These are phyloP conservation scores for Carduelis carduelis DNA, from an alignment of 2,797 vertebrate species.

Conservation along the genomic window DNA sequence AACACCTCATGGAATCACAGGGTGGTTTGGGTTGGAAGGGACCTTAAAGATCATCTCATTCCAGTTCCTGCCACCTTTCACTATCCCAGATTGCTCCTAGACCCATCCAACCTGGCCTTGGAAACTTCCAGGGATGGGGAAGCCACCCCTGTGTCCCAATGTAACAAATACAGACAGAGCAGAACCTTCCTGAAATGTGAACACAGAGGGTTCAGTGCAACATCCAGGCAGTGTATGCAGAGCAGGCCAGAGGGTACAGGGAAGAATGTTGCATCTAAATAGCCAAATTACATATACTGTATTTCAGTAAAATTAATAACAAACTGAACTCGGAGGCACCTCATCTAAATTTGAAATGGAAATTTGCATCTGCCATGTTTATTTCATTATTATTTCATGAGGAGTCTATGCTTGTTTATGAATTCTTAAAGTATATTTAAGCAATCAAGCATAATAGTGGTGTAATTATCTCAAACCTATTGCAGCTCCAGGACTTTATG, in stretches of 20 bases:
- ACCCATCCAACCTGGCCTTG: neutral
- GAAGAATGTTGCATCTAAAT: constrained; percentile 9
- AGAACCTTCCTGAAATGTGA: neutral
- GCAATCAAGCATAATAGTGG: constrained; percentile 62
- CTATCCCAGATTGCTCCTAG: neutral
- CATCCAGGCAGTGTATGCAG: neutral
- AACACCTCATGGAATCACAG: neutral
- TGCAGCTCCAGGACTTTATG: constrained; percentile 43
- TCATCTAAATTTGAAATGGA: constrained; percentile 51
- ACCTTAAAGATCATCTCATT: neutral
- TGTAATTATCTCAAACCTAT: constrained; percentile 63
- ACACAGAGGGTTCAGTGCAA: neutral
- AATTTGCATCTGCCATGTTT: constrained; percentile 52
- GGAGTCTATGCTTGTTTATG: constrained; percentile 58
- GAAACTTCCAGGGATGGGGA: neutral
- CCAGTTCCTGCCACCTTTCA: neutral
- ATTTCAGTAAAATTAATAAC: constrained; percentile 34
- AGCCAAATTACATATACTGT: constrained; percentile 7
- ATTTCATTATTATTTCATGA: constrained; percentile 66
- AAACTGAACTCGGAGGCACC: constrained; percentile 5
- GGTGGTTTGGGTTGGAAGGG: neutral
- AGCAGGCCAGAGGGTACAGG: neutral
- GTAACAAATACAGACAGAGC: fast-evolving
- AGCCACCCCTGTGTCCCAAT: neutral
- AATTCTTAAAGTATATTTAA: constrained; percentile 69